Evolutionary conservation across 2,888 invertebrate species (phyloP).

Genomic region (Papilio gigon): DNA sequence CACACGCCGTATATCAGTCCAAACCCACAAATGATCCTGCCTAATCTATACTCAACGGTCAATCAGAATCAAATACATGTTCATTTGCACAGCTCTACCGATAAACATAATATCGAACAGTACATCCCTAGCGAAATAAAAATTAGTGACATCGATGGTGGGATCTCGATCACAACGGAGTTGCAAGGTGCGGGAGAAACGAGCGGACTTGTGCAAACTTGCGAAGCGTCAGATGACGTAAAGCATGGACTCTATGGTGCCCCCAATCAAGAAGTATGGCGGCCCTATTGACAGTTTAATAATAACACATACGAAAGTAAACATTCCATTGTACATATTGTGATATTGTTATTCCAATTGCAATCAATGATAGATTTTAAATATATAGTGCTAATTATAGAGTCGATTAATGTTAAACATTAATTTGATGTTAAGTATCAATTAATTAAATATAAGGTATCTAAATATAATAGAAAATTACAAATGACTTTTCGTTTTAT

Average conservation of each 20-base stretch:
- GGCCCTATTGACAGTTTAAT: constrained; percentile 85
- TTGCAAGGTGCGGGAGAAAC: constrained; percentile 74
- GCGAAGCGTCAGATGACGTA: constrained; percentile 80
- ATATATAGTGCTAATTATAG: constrained; percentile 53
- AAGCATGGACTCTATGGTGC: constrained; percentile 74
- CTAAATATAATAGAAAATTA: constrained; percentile 51
- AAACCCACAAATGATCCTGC: constrained; percentile 87
- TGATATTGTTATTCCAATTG: constrained; percentile 67
- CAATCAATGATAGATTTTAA: constrained; percentile 47
- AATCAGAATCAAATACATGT: constrained; percentile 94
- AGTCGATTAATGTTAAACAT: constrained; percentile 78
- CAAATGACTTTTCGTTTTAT: constrained; percentile 46
- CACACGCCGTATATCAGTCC: constrained; percentile 85
- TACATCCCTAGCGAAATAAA: constrained; percentile 84
- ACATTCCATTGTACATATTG: constrained; percentile 77
- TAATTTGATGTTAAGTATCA: constrained; percentile 75
- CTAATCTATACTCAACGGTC: constrained; percentile 91
- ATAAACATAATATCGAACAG: constrained; percentile 85
- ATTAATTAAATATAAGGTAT: constrained; percentile 58
- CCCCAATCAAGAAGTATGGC: constrained; percentile 85
- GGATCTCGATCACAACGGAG: constrained; percentile 81
- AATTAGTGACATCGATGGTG: constrained; percentile 83
- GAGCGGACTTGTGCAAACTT: constrained; percentile 78
- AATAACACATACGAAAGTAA: constrained; percentile 50
- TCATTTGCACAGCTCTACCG: constrained; percentile 86